Percentiles rank a stretch among this genome's conserved stretches.
phyloP scores from a whole-genome alignment of 2,113 vertebrate species.

The Nettapus auritus region DNA sequence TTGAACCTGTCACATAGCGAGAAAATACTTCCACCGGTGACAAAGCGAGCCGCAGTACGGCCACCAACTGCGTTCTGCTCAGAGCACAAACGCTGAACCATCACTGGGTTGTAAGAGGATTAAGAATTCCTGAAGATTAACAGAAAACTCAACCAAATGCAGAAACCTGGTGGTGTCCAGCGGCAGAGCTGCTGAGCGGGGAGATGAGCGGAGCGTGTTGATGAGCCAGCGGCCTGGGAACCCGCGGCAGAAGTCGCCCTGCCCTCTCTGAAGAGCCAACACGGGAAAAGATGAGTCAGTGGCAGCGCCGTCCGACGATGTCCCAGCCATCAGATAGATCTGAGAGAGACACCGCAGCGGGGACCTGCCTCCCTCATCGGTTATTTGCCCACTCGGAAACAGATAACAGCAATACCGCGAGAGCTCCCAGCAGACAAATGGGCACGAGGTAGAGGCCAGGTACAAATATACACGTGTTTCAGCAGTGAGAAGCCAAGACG shows the following conservation, averaged over 20 bases:
- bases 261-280: not conserved
- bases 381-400: not conserved
- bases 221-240: not conserved
- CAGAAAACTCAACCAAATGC: not conserved
- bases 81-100: not conserved
- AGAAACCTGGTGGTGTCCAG: not conserved
- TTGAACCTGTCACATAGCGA: not conserved
- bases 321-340: not conserved
- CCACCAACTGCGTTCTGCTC: not conserved
- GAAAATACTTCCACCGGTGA: not conserved
- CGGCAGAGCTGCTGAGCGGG: not conserved
- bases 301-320: not conserved
- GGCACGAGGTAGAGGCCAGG: not conserved
- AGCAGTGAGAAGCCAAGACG: accelerated
- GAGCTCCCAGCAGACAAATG: not conserved
- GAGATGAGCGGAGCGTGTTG: not conserved
- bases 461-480: not conserved
- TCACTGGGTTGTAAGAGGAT: not conserved
- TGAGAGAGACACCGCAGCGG: not conserved
- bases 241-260: not conserved
- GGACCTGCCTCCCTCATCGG: not conserved
- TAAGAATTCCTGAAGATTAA: not conserved
- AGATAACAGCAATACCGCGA: not conserved
- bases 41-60: not conserved
- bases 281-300: not conserved